phyloP scores from a whole-genome alignment of 1,140 invertebrate genomes.

The Drosophila ironensis region DNA sequence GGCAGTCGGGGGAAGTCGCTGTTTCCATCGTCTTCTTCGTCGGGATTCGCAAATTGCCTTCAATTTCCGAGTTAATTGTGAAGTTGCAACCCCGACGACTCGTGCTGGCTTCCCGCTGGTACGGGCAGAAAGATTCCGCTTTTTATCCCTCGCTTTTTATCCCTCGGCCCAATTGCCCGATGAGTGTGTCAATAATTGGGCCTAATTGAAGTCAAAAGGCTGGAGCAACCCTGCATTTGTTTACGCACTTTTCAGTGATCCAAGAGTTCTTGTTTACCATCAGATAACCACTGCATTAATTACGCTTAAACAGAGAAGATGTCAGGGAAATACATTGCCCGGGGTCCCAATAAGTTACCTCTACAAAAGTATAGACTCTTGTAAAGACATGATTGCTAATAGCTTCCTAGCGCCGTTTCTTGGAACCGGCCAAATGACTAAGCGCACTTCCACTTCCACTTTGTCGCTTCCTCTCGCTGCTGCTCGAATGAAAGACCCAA shows the following conservation, averaged over 20 bases:
- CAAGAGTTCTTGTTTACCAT: no score
- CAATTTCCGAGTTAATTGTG: slow-evolving; percentile 60
- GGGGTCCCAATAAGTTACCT: background rate
- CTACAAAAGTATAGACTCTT: background rate
- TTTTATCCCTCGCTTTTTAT: slow-evolving; percentile 40
- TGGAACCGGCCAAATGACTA: slow-evolving; percentile 57
- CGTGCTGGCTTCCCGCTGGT: slow-evolving; percentile 39
- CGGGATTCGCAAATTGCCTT: slow-evolving; percentile 58
- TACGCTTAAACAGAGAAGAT: no score
- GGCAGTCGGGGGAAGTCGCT: background rate
- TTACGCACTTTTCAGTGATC: slow-evolving; percentile 53
- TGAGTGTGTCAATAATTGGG: slow-evolving; percentile 63
- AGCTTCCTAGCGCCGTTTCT: slow-evolving; percentile 25
- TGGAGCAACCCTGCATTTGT: slow-evolving; percentile 54
- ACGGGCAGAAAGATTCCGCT: slow-evolving; percentile 35
- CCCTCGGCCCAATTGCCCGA: slow-evolving; percentile 34
- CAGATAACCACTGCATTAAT: no score
- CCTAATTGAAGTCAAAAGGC: slow-evolving; percentile 72
- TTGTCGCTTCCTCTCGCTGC: slow-evolving; percentile 57
- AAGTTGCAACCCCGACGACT: slow-evolving; percentile 55
- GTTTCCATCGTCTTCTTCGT: background rate
- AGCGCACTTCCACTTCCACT: slow-evolving; percentile 70
- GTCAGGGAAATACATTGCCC: no score
- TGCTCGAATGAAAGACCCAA: slow-evolving; percentile 42
- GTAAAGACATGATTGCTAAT: background rate